Percentiles rank a stretch among this genome's conserved stretches.
These are phyloP conservation scores for Sialia sialis DNA, from an alignment of 2,113 vertebrate genomes.

Conservation along the genomic window DNA sequence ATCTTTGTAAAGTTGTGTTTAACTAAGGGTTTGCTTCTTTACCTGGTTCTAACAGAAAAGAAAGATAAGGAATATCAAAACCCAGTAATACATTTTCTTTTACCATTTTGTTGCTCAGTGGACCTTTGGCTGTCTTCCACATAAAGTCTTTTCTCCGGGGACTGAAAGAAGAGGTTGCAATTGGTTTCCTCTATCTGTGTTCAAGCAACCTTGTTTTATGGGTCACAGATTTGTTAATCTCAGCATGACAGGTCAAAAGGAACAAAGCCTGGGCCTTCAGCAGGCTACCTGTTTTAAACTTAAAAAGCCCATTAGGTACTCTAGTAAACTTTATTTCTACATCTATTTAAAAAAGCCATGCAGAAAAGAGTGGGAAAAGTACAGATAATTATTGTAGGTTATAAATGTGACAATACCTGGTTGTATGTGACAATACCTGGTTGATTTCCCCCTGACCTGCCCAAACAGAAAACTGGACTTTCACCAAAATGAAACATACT, in stretches of 20 bases:
- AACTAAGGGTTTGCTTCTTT: background rate
- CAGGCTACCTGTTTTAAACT: background rate
- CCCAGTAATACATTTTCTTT: background rate
- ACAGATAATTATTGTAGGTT: background rate
- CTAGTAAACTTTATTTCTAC: background rate
- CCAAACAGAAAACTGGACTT: background rate
- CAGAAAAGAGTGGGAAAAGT: background rate
- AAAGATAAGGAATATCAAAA: slow-evolving; percentile 1
- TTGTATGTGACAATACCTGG: background rate
- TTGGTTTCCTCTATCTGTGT: background rate
- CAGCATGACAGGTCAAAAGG: slow-evolving; percentile 2
- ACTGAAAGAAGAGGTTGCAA: background rate
- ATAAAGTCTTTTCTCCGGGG: background rate
- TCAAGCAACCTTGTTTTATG: slow-evolving; percentile 21
- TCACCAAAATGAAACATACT: background rate
- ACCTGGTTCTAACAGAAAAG: background rate
- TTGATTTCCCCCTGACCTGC: rapidly evolving
- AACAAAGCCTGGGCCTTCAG: slow-evolving; percentile 18
- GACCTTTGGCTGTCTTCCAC: slow-evolving; percentile 10
- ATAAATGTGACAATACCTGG: background rate
- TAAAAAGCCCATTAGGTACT: background rate
- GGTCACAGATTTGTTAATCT: slow-evolving; percentile 56
- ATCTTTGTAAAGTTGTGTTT: background rate
- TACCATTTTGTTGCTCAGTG: background rate
- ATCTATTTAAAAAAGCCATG: background rate